These are phyloP conservation scores for Pinna nobilis DNA, from an alignment of 1,140 invertebrate genomes.

Conservation along the genomic window DNA sequence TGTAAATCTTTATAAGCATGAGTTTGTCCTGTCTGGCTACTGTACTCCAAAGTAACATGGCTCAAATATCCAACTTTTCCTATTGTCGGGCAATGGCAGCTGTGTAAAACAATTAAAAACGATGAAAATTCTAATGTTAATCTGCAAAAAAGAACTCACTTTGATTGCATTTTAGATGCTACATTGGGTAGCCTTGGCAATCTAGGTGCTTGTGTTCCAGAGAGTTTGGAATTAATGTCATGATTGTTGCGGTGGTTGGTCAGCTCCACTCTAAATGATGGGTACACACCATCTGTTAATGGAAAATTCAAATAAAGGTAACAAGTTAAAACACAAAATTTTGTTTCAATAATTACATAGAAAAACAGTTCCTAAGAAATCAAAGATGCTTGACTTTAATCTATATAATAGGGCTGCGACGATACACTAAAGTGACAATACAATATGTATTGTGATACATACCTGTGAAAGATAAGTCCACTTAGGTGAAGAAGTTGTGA, in stretches of 20 bases:
- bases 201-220: constrained; percentile 12
- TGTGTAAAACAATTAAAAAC: too few relatives aligned
- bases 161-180: too few relatives aligned
- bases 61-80: too few relatives aligned
- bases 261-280: constrained; percentile 33
- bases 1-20: too few relatives aligned
- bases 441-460: not conserved
- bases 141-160: too few relatives aligned
- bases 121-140: too few relatives aligned
- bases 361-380: not conserved
- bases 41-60: too few relatives aligned
- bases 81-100: too few relatives aligned
- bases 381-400: not conserved
- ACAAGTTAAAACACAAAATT: not conserved
- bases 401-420: not conserved
- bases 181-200: constrained; percentile 24
- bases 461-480: too few relatives aligned
- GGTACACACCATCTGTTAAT: constrained; percentile 47
- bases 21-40: too few relatives aligned
- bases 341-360: not conserved
- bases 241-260: constrained; percentile 24
- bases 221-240: constrained; percentile 14
- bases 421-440: not conserved
- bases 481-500: too few relatives aligned
- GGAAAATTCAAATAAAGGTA: not conserved